Evolutionary conservation across 2,888 invertebrate species (phyloP), one percentile per base, ranked within the genome.

Genomic region (Peribatodes rhomboidaria): DNA sequence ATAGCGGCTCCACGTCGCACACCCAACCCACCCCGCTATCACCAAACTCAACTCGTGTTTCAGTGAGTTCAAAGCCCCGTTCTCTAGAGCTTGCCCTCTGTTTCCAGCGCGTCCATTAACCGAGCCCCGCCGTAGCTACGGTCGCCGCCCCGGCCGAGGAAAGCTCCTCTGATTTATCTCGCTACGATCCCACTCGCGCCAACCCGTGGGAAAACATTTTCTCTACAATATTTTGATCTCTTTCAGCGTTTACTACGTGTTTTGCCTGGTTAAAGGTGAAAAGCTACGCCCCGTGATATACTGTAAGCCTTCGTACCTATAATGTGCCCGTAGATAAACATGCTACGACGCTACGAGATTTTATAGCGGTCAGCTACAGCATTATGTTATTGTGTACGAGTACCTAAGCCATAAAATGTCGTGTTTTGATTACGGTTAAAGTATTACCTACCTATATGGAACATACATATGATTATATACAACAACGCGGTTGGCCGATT

Each of bases 111-210:
- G 14, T 60, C 81, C 88, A 87, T 88, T 86, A 86, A 86, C 74
- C 71, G 78, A 81, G 83, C 83, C 82, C 82, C 87, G 84, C 78
- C 82, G 85, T 81, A 83, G 84, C 85, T 77, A 76, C 84, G 86
- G 83, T 82, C 84, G 84, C 88, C 86, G 85, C 88, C 88, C 88
- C 82, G 83, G 78, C 77, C 61, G 69, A 63, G 78, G 74, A 79
- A 81, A 83, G 82, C 85, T 82, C 74, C 70, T 80, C 80, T 79
- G 86, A 85, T 86, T 84, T 84, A 85, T 86, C 81, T 79, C 67
- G 65, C 64, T 68, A 54, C 62, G 63, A 47, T 18, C 61, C 53
- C 31, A 16, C 58, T 52, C 33, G 39, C 54, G 56, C 56, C 49
- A 59, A 69, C 68, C 75, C 71, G 66, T 77, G 73, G 73, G 70